phyloP scores from a whole-genome alignment of 2,113 vertebrate species.

The Tylochromis polylepis region DNA sequence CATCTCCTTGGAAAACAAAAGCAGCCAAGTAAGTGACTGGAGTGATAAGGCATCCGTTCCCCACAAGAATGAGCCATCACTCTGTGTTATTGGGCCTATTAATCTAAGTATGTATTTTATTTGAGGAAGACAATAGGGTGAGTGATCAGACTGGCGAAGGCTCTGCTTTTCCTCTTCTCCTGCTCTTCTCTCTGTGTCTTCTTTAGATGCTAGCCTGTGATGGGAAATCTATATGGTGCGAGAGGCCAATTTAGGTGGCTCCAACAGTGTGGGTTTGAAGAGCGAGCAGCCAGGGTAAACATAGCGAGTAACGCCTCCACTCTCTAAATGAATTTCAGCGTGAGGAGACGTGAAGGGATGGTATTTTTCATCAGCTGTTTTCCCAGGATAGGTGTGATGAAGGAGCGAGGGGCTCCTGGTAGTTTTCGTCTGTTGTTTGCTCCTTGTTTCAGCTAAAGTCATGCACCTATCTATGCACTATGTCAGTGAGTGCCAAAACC shows the following conservation, averaged over 20 bases:
- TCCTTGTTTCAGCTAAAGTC: constrained; percentile 2
- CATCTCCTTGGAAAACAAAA: constrained; percentile 41
- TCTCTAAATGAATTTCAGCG: constrained; percentile 62
- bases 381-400: constrained; percentile 5
- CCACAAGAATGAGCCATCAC: constrained; percentile 33
- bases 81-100: constrained; percentile 56
- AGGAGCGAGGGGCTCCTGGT: not conserved
- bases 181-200: constrained; percentile 57
- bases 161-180: constrained; percentile 10
- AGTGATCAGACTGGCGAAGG: constrained; percentile 42
- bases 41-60: constrained; percentile 35
- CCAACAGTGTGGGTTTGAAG: constrained; percentile 62
- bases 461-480: not conserved
- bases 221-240: constrained; percentile 73
- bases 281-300: constrained; percentile 57
- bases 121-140: constrained; percentile 63
- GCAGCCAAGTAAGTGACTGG: constrained; percentile 15
- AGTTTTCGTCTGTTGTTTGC: constrained; percentile 14
- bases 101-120: constrained; percentile 72
- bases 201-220: constrained; percentile 65
- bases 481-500: not conserved
- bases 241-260: constrained; percentile 72
- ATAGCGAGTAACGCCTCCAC: constrained; percentile 50
- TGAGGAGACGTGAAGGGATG: constrained; percentile 36
- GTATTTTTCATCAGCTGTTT: constrained; percentile 49